Base-by-base conservation (phyloP, 2,888 invertebrate genomes). In the Tanaodytes sp. region DNA sequence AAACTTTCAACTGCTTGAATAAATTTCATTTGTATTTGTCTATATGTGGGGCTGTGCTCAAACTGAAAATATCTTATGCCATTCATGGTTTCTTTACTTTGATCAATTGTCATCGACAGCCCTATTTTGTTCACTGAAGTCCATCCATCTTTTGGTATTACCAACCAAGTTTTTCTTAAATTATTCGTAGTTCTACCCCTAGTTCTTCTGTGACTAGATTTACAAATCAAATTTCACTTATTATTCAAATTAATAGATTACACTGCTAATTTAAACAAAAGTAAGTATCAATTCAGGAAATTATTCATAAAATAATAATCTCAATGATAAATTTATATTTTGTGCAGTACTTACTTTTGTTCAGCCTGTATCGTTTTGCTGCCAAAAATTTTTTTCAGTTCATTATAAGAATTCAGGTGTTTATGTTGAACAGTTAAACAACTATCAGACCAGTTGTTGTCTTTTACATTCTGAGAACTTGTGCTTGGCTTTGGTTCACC, bases 341-440 rank as follows among this genome's bases (percentile, higher is more conserved):
- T n/a, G n/a, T n/a, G n/a, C n/a, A n/a, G n/a, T 18, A 49, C 40
- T 45, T 40, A 87, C 87, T 81, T 85, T 62, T 86, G 86, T 82
- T 92, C 92, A 54, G 89, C 88, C 84, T 91, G 92, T 16, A 93
- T 89, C 54, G 92, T 91, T 84, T 91, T 90, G 15, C 91, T 90
- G 16, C 94, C 94, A 87, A 94, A 94, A 78, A 93, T 93, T 79
- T 90, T 88, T 69, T 92, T 91, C 81, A 94, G 87, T 85, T 94
- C 94, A 86, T 92, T 92, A 73, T 92, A 91, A 9, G 92, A 90
- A 86, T 93, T 93, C 16, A 94, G 85, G 82, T 92, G 88, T 79
- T 91, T 91, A 71, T 89, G 87, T 71, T 92, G 91, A 19, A 93
- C 88, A 48, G 85, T 86, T 8, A 93, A 85, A 30, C 91, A 83